Conservation (phyloP, 2,797 vertebrate species). For the Neopelma chrysocephalum region DNA sequence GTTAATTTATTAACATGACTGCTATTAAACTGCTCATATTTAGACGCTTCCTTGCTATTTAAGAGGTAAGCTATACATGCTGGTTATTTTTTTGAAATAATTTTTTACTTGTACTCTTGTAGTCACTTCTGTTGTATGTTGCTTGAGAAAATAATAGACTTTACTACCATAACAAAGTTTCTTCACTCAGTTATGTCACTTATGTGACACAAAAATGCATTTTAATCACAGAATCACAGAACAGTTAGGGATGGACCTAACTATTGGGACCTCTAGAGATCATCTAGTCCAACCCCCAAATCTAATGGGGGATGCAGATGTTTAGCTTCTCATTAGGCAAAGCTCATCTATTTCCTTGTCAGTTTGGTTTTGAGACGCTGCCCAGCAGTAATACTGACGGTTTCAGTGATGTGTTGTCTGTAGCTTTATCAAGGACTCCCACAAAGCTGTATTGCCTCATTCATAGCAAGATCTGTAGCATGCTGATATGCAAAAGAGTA, state of each 20-base stretch:
- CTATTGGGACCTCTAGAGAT: background rate
- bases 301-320: background rate
- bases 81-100: background rate
- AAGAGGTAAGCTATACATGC: background rate
- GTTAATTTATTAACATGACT: background rate
- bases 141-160: background rate
- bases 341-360: background rate
- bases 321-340: background rate
- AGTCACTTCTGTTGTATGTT: background rate
- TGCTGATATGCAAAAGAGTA: background rate
- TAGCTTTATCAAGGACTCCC: background rate
- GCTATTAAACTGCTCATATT: background rate
- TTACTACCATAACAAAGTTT: background rate
- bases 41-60: constrained; percentile 9
- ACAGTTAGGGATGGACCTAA: background rate
- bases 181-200: background rate
- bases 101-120: background rate
- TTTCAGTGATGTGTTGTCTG: background rate
- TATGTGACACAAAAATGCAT: background rate
- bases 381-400: background rate
- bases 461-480: background rate
- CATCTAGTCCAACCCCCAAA: background rate
- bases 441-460: background rate
- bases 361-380: background rate
- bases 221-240: background rate